phyloP scores from a whole-genome alignment of 1,140 invertebrate species.

The Lepidurus arcticus region DNA sequence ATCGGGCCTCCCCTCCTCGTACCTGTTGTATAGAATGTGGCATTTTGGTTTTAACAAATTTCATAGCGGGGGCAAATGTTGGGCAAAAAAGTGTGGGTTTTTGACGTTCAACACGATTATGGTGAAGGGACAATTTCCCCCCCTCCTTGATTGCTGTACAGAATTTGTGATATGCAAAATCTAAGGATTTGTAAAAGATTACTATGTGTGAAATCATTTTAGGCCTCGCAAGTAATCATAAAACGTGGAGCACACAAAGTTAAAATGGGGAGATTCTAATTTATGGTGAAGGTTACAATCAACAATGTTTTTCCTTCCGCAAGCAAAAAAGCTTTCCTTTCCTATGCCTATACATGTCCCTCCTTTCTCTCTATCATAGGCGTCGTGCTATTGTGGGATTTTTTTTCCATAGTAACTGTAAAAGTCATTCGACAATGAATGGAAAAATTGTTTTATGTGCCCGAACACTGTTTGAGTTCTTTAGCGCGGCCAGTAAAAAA shows the following conservation, averaged over 20 bases:
- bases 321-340: background rate
- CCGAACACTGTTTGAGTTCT: background rate
- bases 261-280: background rate
- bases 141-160: background rate
- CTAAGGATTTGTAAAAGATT: background rate
- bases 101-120: background rate
- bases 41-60: background rate
- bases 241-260: background rate
- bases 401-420: background rate
- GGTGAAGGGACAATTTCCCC: background rate
- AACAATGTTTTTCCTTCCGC: background rate
- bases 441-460: background rate
- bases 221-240: slow-evolving; percentile 3
- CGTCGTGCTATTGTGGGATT: background rate
- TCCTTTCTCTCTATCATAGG: background rate
- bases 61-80: background rate
- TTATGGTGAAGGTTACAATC: slow-evolving; percentile 19
- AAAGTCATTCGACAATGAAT: background rate
- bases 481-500: slow-evolving; percentile 19
- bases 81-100: background rate
- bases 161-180: slow-evolving; percentile 11
- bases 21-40: slow-evolving; percentile 21
- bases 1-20: background rate
- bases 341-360: background rate
- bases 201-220: background rate